Base-by-base conservation (phyloP, 2,888 invertebrate species). In the Hyppa rectilinea region DNA sequence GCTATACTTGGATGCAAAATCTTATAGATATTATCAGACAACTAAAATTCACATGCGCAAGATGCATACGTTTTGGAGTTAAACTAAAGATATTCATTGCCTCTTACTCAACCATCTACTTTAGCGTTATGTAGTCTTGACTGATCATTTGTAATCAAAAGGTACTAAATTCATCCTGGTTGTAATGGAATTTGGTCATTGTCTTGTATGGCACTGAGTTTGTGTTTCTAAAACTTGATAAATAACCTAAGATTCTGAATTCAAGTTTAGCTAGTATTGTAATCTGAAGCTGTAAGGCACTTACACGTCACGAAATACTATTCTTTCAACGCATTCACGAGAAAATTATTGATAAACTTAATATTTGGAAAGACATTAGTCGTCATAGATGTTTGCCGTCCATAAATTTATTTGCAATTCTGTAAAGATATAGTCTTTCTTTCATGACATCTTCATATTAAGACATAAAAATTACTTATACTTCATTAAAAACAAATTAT, bases 381-480 rank as follows among this genome's bases (percentile, higher is more conserved):
- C 85, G 81, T 90, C 88, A 82, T 89, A 90, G 89, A 87, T 85
- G 91, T 89, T 93, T 94, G 94, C 95, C 95, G 95, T 95, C 95
- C 95, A 95, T 92, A 86, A 80, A 88, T 95, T 95, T 89, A 83
- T 94, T 95, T 95, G 95, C 94, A 87, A 90, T 88, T 90, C 88
- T 87, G 81, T 90, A 85, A 86, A 84, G 84, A 80, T 86, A 87
- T 85, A 87, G 83, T 85, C 78, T 89, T 91, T 89, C 80, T 85
- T 88, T 90, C 84, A 85, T 86, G 71, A 83, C 84, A 87, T 84
- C 76, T 85, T 90, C 87, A 87, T 91, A 91, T 82, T 88, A 84
- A 87, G 80, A 81, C 84, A 74, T 67, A 82, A 82, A 85, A 85
- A 83, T 73, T 78, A 87, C 60, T 72, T 89, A 90, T 85, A 89